These are phyloP conservation scores for Melanogrammus aeglefinus DNA, from an alignment of 2,797 vertebrate genomes.

Conservation along the genomic window DNA sequence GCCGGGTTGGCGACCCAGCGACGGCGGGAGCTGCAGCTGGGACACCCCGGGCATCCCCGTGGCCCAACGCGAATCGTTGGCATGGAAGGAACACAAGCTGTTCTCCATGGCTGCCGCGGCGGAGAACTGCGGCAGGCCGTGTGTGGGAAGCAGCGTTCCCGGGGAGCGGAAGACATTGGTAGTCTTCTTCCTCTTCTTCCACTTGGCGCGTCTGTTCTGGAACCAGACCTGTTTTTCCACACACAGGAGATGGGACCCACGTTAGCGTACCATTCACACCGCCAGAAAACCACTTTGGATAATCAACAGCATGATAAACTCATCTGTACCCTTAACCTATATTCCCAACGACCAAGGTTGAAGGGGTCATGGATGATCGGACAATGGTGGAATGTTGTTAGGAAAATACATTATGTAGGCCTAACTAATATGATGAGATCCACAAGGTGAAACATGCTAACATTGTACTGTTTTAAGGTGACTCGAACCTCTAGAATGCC, in stretches of 20 bases:
- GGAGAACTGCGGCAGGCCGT: slow-evolving; percentile 89
- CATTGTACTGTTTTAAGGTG: neutral
- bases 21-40: slow-evolving; percentile 89
- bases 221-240: slow-evolving; percentile 87
- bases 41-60: slow-evolving; percentile 93
- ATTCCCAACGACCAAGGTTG: neutral
- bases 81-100: slow-evolving; percentile 95
- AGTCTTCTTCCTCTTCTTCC: slow-evolving; percentile 99
- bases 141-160: slow-evolving; percentile 89
- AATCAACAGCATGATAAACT: neutral
- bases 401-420: neutral
- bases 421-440: neutral
- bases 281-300: neutral
- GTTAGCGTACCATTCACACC: neutral
- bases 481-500: neutral
- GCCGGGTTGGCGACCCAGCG: slow-evolving; percentile 86
- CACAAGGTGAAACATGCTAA: neutral
- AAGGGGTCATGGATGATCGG: neutral
- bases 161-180: slow-evolving; percentile 95
- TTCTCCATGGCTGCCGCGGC: slow-evolving; percentile 94
- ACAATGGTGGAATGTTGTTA: neutral
- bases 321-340: neutral
- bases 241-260: neutral
- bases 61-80: slow-evolving; percentile 96
- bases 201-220: slow-evolving; percentile 95